Evolutionary conservation across 2,888 invertebrate genomes (phyloP), one percentile per base, ranked within the genome.

Genomic region (Brachypalpus laphriformis): DNA sequence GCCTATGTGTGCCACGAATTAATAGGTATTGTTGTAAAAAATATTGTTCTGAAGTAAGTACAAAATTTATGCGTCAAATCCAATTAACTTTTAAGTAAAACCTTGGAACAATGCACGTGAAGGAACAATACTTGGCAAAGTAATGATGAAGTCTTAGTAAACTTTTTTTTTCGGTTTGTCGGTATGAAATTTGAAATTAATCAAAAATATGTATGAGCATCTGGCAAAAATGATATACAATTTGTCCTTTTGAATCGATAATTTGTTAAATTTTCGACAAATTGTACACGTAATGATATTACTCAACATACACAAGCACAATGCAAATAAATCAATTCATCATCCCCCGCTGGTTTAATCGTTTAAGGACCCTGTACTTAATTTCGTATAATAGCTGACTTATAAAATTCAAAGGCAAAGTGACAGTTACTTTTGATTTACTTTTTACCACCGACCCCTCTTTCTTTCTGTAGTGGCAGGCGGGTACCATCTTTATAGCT

Each of bases 1-100:
- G 25, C 34, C 37, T 28, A 37, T 81, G 80, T 61, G 34, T 40
- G 34, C 18, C 34, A 51, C 51, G 63, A 78, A 45, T 78, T 72
- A 28, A 59, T 47, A 65, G 49, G 51, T 40, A 54, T 74, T 63
- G 51, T 25, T 25, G 25, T 25, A 25, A n/a, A n/a, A n/a, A n/a
- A n/a, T n/a, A n/a, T n/a, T n/a, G n/a, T 74, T 40, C 40, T 14
- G 8, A 16, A 47, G 42, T 11, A 40, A 54, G 59, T 37, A n/a
- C 14, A 18, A 18, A 31, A 37, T 59, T 49, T 61, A 72, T 72
- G 71, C 59, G 49, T 40, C 37, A 25, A 61, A 59, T 61, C 25
- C 49, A 71, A 71, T 71, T 71, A 59, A 71, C 71, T 71, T 71
- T 71, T 42, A 22, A 47, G 47, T 7, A 34, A 20, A 18, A 3